A percentile compares a stretch with the other conserved stretches of the same genome.
These are phyloP conservation scores for Hypotaenidia philippensis DNA, from an alignment of 2,797 vertebrate species.

Conservation along the genomic window DNA sequence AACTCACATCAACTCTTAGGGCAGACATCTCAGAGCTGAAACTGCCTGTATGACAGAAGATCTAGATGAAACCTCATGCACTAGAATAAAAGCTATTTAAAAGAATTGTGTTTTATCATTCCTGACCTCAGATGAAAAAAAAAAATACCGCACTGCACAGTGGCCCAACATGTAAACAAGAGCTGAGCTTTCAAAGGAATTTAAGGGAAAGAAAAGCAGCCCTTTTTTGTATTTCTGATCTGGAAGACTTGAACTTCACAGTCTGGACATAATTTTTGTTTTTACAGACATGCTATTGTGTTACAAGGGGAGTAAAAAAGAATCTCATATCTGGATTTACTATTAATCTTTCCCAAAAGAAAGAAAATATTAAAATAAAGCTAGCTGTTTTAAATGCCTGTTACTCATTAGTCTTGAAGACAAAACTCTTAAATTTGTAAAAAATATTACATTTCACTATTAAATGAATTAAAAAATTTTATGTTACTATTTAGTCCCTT, in stretches of 20 bases:
- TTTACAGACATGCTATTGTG: fast-evolving
- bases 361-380: neutral
- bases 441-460: neutral
- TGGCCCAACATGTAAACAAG: neutral
- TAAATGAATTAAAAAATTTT: neutral
- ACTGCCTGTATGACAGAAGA: neutral
- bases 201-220: neutral
- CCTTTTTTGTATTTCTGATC: neutral
- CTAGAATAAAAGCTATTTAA: neutral
- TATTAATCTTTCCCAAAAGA: neutral
- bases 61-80: neutral
- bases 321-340: neutral
- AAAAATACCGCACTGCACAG: neutral
- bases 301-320: neutral
- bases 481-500: neutral
- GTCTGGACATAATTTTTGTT: neutral
- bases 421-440: neutral
- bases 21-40: neutral
- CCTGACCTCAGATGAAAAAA: neutral
- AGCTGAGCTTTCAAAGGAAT: neutral
- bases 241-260: neutral
- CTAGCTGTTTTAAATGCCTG: neutral
- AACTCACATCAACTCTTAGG: neutral
- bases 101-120: neutral
- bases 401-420: neutral